Evolutionary conservation across 2,888 invertebrate genomes (phyloP).

Genomic region (Cloeon dipterum): DNA sequence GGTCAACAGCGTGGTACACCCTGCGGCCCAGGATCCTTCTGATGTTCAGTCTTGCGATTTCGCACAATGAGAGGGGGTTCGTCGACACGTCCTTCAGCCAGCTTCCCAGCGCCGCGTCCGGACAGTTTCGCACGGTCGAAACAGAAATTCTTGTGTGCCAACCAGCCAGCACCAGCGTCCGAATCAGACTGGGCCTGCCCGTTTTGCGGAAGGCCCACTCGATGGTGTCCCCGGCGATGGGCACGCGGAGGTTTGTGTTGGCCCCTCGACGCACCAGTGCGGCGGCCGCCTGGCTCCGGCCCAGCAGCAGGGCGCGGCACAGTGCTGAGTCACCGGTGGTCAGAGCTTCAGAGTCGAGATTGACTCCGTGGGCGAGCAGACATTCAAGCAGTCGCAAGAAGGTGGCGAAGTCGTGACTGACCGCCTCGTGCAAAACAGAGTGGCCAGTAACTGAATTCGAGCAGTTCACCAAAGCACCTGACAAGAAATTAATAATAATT

Average conservation of each 20-base stretch:
- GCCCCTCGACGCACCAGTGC: constrained; percentile 35
- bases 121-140: not conserved
- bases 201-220: not conserved
- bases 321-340: constrained; percentile 25
- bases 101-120: not conserved
- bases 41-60: not conserved
- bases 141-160: not conserved
- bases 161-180: constrained; percentile 17
- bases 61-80: not conserved
- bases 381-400: constrained; percentile 14
- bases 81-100: not conserved
- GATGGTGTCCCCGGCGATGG: not conserved
- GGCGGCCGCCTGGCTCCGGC: constrained; percentile 27
- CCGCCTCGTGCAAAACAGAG: constrained; percentile 36
- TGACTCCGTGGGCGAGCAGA: not conserved
- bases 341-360: constrained; percentile 4
- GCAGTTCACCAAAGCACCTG: constrained; percentile 30
- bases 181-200: constrained; percentile 14
- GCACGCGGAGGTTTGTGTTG: constrained; percentile 30
- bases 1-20: constrained; percentile 14
- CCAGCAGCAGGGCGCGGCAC: constrained; percentile 24
- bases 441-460: constrained; percentile 27
- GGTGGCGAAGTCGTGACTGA: constrained; percentile 20
- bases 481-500: too few relatives aligned
- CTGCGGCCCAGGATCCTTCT: not conserved